Evolutionary conservation across 2,797 vertebrate genomes (phyloP), one percentile per base, ranked within the genome.

Genomic region (Cuculus canorus): DNA sequence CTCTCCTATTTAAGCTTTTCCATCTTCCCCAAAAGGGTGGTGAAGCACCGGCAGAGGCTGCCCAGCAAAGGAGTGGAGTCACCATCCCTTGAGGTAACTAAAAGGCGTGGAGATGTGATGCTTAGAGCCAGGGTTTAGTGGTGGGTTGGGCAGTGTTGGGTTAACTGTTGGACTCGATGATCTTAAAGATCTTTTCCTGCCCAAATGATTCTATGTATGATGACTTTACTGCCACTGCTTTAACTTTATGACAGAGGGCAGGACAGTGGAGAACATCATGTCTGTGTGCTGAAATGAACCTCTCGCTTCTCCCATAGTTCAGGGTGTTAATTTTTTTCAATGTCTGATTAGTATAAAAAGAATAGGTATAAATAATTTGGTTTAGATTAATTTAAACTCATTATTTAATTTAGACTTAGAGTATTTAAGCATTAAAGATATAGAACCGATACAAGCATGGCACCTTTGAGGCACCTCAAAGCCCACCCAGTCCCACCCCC

Each of bases 371-470:
- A 72, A 43, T 27, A 59, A 9, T 3, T 32, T 9, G 11, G n/a
- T 82, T 39, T 45, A 15, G 10, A 24, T 33, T 10, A 5, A n/a
- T 71, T 79, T 19, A 12, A 61, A 19, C 18, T 2, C 5, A 13
- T 60, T 24, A 27, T 78, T 84, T 32, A 39, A 41, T 30, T 54
- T 9, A 48, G 13, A 15, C 17, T 21, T 43, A 3, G 24, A 8
- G 4, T 28, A 23, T 39, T 59, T 22, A n/a, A 5, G n/a, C 21
- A n/a, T 9, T 56, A 24, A 60, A 64, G 21, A 5, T 15, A 15
- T 0, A 13, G 1, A 6, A 18, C 23, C 37, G n/a, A 3, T 24
- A 24, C 9, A 7, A 2, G 30, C 28, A 7, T 45, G 43, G 43
- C 43, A 45, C 43, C 8, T 45, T 18, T 8, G 18, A 45, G 43